These are phyloP conservation scores for Hyposmocoma kahamanoa DNA, from an alignment of 1,140 invertebrate species.

Conservation along the genomic window DNA sequence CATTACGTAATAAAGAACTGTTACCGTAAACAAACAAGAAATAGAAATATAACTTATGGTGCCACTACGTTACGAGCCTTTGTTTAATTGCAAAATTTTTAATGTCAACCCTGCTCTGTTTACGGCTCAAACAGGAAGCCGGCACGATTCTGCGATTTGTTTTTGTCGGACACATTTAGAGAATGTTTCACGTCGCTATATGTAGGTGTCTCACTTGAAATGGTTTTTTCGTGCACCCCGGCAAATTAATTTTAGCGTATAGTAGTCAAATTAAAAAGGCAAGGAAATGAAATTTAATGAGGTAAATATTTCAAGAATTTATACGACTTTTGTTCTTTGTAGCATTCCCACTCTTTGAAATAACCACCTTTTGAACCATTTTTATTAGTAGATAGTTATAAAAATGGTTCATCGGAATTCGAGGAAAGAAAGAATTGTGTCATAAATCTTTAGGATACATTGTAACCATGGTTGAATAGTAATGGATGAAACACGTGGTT, in stretches of 20 bases:
- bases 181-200: constrained; percentile 31
- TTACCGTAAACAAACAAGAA: no score
- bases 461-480: neutral
- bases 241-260: constrained; percentile 35
- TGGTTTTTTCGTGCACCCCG: constrained; percentile 32
- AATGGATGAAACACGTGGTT: neutral
- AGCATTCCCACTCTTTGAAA: no score
- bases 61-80: no score
- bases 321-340: no score
- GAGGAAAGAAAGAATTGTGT: neutral
- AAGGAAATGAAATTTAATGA: neutral
- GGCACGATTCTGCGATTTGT: constrained; percentile 31
- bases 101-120: constrained; percentile 1
- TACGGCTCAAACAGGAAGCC: constrained; percentile 1
- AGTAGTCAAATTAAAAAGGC: constrained; percentile 11
- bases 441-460: constrained; percentile 1
- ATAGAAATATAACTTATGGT: no score
- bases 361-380: no score
- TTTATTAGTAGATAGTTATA: no score
- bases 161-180: constrained; percentile 36
- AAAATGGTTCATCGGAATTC: no score
- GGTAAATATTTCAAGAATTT: neutral
- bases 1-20: no score
- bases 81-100: no score
- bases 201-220: constrained; percentile 33